These are phyloP conservation scores for Vidua chalybeata DNA, from an alignment of 2,113 vertebrate genomes.

Conservation along the genomic window DNA sequence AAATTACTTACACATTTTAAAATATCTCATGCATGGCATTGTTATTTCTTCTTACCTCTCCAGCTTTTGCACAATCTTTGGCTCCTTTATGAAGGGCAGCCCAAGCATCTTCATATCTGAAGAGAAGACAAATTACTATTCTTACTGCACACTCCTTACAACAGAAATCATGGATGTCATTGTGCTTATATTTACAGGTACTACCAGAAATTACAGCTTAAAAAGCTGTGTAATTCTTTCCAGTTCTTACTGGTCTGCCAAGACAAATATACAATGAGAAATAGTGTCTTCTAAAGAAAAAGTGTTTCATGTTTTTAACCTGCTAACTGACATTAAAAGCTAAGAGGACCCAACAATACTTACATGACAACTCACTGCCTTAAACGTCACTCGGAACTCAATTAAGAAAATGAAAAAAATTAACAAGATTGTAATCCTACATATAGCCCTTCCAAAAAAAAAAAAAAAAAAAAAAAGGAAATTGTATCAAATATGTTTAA, in stretches of 20 bases:
- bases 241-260: background rate
- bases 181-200: background rate
- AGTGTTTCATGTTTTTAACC: background rate
- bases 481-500: background rate
- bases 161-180: background rate
- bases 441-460: accelerated
- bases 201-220: background rate
- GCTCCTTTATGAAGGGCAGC: constrained; percentile 84
- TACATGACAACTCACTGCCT: background rate
- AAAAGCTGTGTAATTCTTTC: background rate
- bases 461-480: background rate
- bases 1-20: background rate
- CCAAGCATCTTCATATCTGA: constrained; percentile 88
- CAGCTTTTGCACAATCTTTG: constrained; percentile 83
- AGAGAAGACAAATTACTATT: background rate
- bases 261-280: background rate
- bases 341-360: background rate
- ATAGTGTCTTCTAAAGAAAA: background rate
- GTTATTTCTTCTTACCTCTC: constrained; percentile 75
- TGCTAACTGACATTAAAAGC: background rate
- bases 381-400: background rate
- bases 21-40: background rate
- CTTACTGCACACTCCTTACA: background rate
- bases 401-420: background rate
- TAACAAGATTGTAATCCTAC: background rate